Conservation (phyloP, 2,797 vertebrate genomes). For the Takifugu ocellatus region DNA sequence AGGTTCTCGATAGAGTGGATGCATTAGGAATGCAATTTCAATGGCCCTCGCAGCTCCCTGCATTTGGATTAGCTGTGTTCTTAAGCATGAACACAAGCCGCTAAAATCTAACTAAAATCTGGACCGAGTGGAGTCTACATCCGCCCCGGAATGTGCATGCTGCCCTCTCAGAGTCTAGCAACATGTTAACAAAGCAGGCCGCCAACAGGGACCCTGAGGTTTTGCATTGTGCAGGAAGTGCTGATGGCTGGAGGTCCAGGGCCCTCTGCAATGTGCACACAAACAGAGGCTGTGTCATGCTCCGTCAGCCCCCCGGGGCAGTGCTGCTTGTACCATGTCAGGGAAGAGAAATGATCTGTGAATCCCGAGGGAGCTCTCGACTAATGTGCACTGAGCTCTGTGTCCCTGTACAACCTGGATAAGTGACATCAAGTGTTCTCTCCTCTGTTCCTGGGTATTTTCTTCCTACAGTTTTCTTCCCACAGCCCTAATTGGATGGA, state of each 20-base stretch:
- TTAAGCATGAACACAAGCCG: neutral
- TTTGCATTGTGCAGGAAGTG: constrained; percentile 45
- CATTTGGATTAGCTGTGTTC: constrained; percentile 1
- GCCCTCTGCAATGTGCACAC: constrained; percentile 23
- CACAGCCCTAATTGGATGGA: neutral
- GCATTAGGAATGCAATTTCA: constrained; percentile 14
- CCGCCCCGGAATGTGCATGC: constrained; percentile 18
- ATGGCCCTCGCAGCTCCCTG: constrained; percentile 11
- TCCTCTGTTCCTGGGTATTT: constrained; percentile 19
- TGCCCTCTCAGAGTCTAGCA: constrained; percentile 19
- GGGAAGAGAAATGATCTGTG: constrained; percentile 75
- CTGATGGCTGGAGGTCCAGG: constrained; percentile 41
- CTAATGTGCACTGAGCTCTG: constrained; percentile 69
- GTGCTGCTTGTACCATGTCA: constrained; percentile 68
- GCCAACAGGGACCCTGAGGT: constrained; percentile 31
- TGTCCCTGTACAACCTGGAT: constrained; percentile 66
- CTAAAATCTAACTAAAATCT: constrained; percentile 3
- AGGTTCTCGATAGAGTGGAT: constrained; percentile 27
- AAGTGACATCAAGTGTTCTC: constrained; percentile 57
- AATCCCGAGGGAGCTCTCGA: constrained; percentile 65
- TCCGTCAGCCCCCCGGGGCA: constrained; percentile 52
- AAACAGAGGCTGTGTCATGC: constrained; percentile 44
- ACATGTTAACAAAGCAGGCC: constrained; percentile 33
- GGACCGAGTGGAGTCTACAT: constrained; percentile 4
- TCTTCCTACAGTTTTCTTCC: constrained; percentile 3